These are phyloP conservation scores for Maconellicoccus hirsutus DNA, from an alignment of 1,140 invertebrate genomes.

Conservation along the genomic window DNA sequence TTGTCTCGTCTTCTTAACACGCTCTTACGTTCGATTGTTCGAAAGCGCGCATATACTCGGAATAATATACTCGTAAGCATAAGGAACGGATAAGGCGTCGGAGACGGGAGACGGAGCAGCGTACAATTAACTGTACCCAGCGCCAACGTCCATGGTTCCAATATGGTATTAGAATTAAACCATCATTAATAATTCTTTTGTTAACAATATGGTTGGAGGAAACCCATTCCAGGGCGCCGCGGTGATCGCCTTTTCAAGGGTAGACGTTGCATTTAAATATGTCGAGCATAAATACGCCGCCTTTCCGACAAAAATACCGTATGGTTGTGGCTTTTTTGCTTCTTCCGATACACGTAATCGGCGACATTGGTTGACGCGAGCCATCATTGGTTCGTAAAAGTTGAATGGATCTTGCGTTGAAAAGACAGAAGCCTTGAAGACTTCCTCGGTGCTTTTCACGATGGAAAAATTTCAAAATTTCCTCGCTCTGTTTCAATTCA, in stretches of 20 bases:
- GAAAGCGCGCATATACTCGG: neutral
- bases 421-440: too few relatives aligned
- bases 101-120: neutral
- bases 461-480: too few relatives aligned
- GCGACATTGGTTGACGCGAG: too few relatives aligned
- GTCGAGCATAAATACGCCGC: too few relatives aligned
- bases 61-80: neutral
- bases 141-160: neutral
- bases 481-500: too few relatives aligned
- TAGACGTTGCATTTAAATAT: neutral
- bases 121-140: neutral
- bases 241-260: too few relatives aligned
- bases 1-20: neutral
- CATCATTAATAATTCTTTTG: conserved; percentile 15
- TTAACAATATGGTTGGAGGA: conserved; percentile 5
- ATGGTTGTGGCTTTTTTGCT: too few relatives aligned
- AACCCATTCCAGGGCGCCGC: neutral
- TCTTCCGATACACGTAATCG: too few relatives aligned
- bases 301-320: too few relatives aligned
- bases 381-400: too few relatives aligned
- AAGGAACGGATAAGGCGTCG: neutral
- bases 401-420: too few relatives aligned
- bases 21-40: neutral
- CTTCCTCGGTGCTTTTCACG: too few relatives aligned
- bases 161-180: conserved; percentile 15